Evolutionary conservation across 1,140 invertebrate species (phyloP).

Genomic region (Nautilus pompilius): DNA sequence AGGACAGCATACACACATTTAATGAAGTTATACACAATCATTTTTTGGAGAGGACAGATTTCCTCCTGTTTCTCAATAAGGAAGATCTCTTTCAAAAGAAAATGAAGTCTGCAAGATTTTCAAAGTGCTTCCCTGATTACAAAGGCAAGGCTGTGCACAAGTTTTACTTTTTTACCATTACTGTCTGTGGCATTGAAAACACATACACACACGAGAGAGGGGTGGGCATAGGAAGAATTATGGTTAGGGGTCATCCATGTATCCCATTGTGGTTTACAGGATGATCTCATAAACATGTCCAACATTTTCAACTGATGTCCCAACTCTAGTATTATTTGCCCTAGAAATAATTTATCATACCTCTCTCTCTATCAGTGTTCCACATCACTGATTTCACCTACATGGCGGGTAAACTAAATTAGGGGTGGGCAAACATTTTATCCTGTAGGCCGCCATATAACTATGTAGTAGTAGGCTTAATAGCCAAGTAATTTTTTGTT

Average conservation of each 20-base stretch:
- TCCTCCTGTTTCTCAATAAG: slow-evolving; percentile 46
- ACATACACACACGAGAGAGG: background rate
- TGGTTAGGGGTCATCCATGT: background rate
- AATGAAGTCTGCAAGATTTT: slow-evolving; percentile 23
- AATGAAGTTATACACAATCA: slow-evolving; percentile 38
- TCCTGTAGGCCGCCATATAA: no score
- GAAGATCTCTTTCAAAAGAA: slow-evolving; percentile 37
- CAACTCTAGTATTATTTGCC: no score
- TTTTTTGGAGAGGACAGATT: slow-evolving; percentile 42
- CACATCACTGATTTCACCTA: no score
- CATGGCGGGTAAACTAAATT: no score
- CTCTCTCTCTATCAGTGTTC: no score
- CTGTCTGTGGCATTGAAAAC: background rate
- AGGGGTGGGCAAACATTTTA: no score
- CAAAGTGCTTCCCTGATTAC: slow-evolving; percentile 29
- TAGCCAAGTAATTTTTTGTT: no score
- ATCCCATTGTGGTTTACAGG: background rate
- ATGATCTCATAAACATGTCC: no score
- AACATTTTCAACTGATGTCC: no score
- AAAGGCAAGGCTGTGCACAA: slow-evolving; percentile 19
- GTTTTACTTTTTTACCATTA: background rate
- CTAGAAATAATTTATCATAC: no score
- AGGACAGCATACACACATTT: slow-evolving; percentile 42
- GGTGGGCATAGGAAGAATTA: background rate
- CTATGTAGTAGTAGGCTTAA: no score